Percentiles rank a stretch among this genome's conserved stretches.
phyloP scores from a whole-genome alignment of 1,140 invertebrate species.

The Drosophila elegans region DNA sequence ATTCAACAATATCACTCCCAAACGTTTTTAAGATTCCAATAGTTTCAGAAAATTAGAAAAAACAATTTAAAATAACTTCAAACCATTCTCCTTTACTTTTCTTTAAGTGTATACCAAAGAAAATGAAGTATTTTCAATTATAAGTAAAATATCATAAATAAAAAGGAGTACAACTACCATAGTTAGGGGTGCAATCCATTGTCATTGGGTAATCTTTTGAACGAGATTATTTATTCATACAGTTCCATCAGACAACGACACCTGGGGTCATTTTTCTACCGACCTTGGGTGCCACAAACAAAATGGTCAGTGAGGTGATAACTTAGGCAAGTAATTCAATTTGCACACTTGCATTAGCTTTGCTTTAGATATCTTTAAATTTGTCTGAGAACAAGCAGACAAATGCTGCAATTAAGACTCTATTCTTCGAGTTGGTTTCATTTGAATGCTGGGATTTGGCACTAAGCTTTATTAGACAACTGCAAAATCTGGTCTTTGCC shows the following conservation, averaged over 20 bases:
- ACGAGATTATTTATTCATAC: constrained; percentile 16
- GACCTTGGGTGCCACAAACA: neutral
- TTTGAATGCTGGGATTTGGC: constrained; percentile 46
- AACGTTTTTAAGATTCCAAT: no score
- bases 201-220: constrained; percentile 6
- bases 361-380: constrained; percentile 20
- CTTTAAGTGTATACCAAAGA: no score
- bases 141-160: no score
- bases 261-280: constrained; percentile 5
- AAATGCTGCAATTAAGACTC: constrained; percentile 41
- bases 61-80: no score
- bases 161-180: no score
- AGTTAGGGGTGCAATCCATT: neutral
- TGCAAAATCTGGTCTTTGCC: constrained; percentile 42
- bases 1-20: no score
- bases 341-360: neutral
- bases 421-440: constrained; percentile 31
- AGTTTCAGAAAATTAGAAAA: no score
- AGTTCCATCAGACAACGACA: neutral
- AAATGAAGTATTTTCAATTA: no score
- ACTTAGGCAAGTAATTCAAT: constrained; percentile 26
- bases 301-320: constrained; percentile 14
- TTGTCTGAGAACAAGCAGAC: neutral
- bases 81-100: no score
- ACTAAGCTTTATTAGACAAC: constrained; percentile 57